Evolutionary conservation across 2,113 vertebrate species (phyloP).

Genomic region (Dinomys branickii): DNA sequence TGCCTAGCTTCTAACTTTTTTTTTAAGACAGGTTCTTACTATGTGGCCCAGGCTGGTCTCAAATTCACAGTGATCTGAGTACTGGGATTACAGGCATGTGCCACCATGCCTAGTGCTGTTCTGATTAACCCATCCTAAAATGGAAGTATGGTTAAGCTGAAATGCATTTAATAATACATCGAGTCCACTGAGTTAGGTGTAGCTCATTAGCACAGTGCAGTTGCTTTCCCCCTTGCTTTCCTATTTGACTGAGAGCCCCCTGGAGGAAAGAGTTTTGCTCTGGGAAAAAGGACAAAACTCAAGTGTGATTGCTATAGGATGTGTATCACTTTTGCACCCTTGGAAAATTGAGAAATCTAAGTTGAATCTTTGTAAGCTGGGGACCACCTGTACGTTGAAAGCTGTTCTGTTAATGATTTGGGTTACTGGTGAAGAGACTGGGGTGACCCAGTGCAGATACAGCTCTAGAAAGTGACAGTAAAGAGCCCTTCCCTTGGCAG

Average conservation of each 20-base stretch:
- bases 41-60: too few species aligned
- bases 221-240: background rate
- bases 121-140: background rate
- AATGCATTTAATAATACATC: background rate
- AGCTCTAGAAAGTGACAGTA: background rate
- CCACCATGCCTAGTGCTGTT: too few species aligned
- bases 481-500: background rate
- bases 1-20: too few species aligned
- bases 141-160: background rate
- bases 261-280: background rate
- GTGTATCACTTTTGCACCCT: background rate
- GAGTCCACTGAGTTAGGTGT: too few species aligned
- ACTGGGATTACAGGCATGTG: too few species aligned
- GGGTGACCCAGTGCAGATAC: background rate
- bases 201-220: background rate
- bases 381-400: background rate
- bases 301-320: background rate
- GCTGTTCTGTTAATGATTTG: conserved; percentile 4
- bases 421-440: background rate
- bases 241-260: background rate
- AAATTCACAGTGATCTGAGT: too few species aligned
- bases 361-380: background rate
- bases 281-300: background rate
- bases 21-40: too few species aligned
- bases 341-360: background rate